Conservation (phyloP, 2,113 vertebrate species). For the Chaetops frenatus region DNA sequence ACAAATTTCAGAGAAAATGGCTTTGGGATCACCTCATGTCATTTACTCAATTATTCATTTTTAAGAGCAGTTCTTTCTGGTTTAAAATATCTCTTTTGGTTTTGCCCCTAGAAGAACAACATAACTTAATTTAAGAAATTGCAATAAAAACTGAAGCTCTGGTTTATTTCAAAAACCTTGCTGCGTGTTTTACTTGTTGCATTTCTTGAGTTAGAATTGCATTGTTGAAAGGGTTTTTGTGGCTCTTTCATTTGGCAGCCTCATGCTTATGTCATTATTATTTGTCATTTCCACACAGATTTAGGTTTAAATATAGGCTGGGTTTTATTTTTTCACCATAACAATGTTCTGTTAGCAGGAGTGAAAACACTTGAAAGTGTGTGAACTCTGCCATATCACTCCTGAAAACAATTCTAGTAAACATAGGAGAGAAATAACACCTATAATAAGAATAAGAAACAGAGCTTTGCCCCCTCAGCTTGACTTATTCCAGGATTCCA, state of each 20-base stretch:
- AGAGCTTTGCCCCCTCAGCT: rapidly evolving
- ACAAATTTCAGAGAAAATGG: not conserved
- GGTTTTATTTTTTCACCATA: not conserved
- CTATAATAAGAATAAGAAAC: not conserved
- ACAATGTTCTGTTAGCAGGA: not conserved
- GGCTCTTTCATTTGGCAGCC: not conserved
- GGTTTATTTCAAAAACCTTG: not conserved
- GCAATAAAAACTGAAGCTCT: not conserved
- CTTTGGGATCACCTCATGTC: not conserved
- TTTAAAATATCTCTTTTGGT: not conserved
- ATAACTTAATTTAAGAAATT: not conserved
- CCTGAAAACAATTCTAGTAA: not conserved
- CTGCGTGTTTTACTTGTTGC: rapidly evolving
- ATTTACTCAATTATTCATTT: not conserved
- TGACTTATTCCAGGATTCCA: not conserved
- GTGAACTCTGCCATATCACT: not conserved
- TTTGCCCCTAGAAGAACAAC: not conserved
- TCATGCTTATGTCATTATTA: not conserved
- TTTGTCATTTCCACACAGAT: not conserved
- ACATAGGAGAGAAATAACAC: not conserved
- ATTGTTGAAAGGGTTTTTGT: not conserved
- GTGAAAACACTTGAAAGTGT: not conserved
- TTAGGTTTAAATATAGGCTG: not conserved
- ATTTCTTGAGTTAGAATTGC: not conserved
- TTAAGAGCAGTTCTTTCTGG: not conserved